Conservation (phyloP, 2,888 invertebrate species). For the Cantharis rufa region DNA sequence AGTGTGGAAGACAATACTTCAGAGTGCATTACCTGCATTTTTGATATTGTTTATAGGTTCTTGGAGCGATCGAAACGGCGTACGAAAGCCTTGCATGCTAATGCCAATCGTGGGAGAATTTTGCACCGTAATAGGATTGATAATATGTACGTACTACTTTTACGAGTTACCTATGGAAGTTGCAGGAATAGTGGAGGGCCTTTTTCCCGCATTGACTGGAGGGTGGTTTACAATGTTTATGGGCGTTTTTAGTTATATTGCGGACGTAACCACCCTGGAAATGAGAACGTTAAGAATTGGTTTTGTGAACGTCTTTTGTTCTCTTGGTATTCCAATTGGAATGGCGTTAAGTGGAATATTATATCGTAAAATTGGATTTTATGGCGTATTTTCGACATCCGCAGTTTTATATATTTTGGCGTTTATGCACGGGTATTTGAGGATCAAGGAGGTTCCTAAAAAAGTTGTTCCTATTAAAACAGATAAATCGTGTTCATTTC, state of each 20-base stretch:
- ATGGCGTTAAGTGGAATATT: conserved; percentile 85
- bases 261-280: conserved; percentile 82
- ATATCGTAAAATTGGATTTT: conserved; percentile 76
- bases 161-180: conserved; percentile 80
- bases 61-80: conserved; percentile 71
- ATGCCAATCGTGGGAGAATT: conserved; percentile 82
- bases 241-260: conserved; percentile 88
- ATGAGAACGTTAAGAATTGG: conserved; percentile 84
- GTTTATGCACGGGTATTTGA: conserved; percentile 73
- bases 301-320: conserved; percentile 86
- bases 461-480: conserved; percentile 58
- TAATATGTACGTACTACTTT: conserved; percentile 79
- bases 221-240: conserved; percentile 91
- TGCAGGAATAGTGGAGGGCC: conserved; percentile 77
- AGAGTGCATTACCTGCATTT: conserved; percentile 80
- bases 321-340: conserved; percentile 87
- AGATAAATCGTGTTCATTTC: conserved; percentile 59
- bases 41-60: conserved; percentile 83
- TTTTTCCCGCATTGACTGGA: conserved; percentile 81
- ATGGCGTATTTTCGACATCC: conserved; percentile 80
- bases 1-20: conserved; percentile 84
- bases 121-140: conserved; percentile 75
- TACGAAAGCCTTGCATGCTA: conserved; percentile 80
- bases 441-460: conserved; percentile 71
- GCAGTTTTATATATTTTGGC: conserved; percentile 74